Evolutionary conservation across 2,888 invertebrate genomes (phyloP).

Genomic region (Eupelmus urozonus): DNA sequence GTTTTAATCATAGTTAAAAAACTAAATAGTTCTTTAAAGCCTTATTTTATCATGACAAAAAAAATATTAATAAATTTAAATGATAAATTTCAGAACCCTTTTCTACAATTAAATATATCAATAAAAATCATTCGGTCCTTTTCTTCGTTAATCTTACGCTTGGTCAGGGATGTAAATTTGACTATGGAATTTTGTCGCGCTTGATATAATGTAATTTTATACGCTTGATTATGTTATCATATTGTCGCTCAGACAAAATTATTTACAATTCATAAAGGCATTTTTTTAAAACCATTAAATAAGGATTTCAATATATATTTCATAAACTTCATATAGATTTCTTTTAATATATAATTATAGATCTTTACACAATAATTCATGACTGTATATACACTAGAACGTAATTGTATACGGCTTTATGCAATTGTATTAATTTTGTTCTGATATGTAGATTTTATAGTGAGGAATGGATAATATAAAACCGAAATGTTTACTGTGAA

Average conservation of each 20-base stretch:
- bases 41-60: too few species aligned
- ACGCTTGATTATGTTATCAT: constrained; percentile 27
- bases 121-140: background rate
- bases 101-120: background rate
- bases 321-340: constrained; percentile 17
- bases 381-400: constrained; percentile 1
- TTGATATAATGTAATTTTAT: constrained; percentile 26
- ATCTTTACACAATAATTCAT: constrained; percentile 3
- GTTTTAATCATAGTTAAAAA: too few species aligned
- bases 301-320: constrained; percentile 3
- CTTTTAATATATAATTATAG: constrained; percentile 2
- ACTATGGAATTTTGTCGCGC: constrained; percentile 22
- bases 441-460: constrained; percentile 18
- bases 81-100: background rate
- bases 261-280: constrained; percentile 17
- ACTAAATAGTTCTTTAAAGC: too few species aligned
- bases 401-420: too few species aligned
- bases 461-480: background rate
- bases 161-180: constrained; percentile 23
- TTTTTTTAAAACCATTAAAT: background rate
- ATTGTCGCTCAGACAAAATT: constrained; percentile 1
- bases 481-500: constrained; percentile 12
- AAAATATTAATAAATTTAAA: too few species aligned
- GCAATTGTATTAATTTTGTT: constrained; percentile 13
- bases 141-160: constrained; percentile 19